Base-by-base conservation (phyloP, 2,888 invertebrate genomes). In the Ormia ochracea region DNA sequence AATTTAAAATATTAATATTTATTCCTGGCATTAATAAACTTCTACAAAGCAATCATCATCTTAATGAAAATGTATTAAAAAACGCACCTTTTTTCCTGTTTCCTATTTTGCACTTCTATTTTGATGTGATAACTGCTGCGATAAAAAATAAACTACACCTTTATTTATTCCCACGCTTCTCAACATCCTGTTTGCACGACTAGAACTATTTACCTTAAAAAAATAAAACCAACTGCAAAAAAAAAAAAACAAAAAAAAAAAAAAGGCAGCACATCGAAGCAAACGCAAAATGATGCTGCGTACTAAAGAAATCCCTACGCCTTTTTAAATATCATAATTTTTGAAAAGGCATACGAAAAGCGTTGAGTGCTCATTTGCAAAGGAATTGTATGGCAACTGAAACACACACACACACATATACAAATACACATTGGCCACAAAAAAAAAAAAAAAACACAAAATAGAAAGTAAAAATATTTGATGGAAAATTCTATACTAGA, bases 101-200 rank as follows among this genome's bases (percentile, higher is more conserved):
- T 66, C 41, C 66, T 75, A 69, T 65, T 70, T 69, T 36, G 33
- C 43, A 41, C 26, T 43, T 33, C 7, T 38, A 36, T 36, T 33
- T 21, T 1, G 41, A 52, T 45, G n/a, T 17, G 0, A 38, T 38
- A 43, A 31, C 31, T 4, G n/a, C n/a, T n/a, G 10, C n/a, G 9
- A 54, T 33, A 28, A 14, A 33, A 36, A 36, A n/a, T n/a, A 54
- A 76, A 26, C 9, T 61, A 38, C 78, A 68, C 31, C 66, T 68
- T 73, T 38, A 31, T 48, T 41, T 33, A 68, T 78, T 78, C 78
- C 78, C 78, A 78, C 78, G 78, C 45, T 73, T 66, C 7, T 4
- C 12, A 61, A 48, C 66, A 61, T 73, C 78, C 73, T 73, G 78
- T 73, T 1, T 33, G 12, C 36, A 26, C 14, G 12, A 28, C 21